A percentile compares a stretch with the other conserved stretches of the same genome.
Evolutionary conservation across 2,888 invertebrate species (phyloP).

Genomic region (Erebia palarica): DNA sequence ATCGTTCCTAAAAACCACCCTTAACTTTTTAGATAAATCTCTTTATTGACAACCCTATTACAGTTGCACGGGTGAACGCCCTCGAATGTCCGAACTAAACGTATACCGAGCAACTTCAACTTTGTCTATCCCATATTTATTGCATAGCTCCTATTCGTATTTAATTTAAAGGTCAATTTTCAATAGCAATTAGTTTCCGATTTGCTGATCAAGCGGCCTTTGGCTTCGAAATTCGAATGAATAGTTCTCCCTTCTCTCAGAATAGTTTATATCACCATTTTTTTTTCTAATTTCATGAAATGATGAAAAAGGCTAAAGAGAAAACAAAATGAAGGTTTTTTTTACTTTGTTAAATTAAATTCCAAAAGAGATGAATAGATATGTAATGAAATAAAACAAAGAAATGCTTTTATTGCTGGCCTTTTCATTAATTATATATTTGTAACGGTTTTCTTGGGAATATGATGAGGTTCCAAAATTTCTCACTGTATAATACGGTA

Average conservation of each 20-base stretch:
- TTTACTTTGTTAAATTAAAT: too few species aligned
- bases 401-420: too few species aligned
- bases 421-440: too few species aligned
- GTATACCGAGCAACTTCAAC: slow-evolving; percentile 50
- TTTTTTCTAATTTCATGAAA: slow-evolving; percentile 16
- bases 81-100: slow-evolving; percentile 65
- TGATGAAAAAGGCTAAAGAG: background rate
- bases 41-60: slow-evolving; percentile 1
- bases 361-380: too few species aligned
- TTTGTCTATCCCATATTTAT: slow-evolving; percentile 45
- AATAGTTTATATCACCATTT: slow-evolving; percentile 42
- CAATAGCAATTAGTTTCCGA: slow-evolving; percentile 42
- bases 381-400: too few species aligned
- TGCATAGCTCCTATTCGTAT: slow-evolving; percentile 48
- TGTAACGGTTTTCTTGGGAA: too few species aligned
- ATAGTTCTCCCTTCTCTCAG: slow-evolving; percentile 41
- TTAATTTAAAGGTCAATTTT: slow-evolving; percentile 47
- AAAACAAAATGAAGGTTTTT: background rate
- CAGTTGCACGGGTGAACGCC: slow-evolving; percentile 62
- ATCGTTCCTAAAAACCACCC: background rate
- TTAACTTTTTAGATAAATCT: background rate
- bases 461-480: too few species aligned
- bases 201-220: slow-evolving; percentile 16
- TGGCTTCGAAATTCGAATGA: slow-evolving; percentile 48
- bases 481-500: too few species aligned